Conservation (phyloP, 2,888 invertebrate species). For the Agonum fuliginosum region DNA sequence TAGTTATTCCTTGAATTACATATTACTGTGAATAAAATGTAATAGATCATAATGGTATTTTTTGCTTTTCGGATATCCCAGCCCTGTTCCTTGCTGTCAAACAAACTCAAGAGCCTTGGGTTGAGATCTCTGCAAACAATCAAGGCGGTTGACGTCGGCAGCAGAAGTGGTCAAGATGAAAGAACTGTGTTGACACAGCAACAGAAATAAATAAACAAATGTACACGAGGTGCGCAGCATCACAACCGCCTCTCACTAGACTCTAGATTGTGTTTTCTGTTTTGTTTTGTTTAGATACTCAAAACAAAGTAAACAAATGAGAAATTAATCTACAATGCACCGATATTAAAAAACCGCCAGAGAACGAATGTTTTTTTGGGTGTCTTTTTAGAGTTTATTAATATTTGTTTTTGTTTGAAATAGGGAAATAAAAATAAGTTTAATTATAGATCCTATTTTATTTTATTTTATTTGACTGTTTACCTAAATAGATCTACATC, state of each 20-base stretch:
- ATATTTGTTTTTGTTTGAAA: slow-evolving; percentile 46
- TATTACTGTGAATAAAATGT: too few species aligned
- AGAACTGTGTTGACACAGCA: slow-evolving; percentile 47
- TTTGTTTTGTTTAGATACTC: background rate
- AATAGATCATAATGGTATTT: too few species aligned
- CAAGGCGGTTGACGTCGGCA: background rate
- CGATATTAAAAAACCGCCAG: slow-evolving; percentile 29
- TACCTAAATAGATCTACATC: too few species aligned
- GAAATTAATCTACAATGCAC: background rate
- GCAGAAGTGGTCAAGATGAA: slow-evolving; percentile 46
- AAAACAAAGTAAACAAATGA: slow-evolving; percentile 11
- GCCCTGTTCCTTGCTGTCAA: background rate
- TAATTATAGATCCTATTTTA: slow-evolving; percentile 21
- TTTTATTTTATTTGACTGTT: background rate
- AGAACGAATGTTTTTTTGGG: background rate
- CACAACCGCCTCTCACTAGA: background rate
- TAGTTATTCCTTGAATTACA: too few species aligned
- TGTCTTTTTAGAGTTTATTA: slow-evolving; percentile 24
- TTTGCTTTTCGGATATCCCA: too few species aligned
- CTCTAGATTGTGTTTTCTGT: slow-evolving; percentile 33
- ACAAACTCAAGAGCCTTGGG: slow-evolving; percentile 6
- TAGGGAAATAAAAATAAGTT: slow-evolving; percentile 1
- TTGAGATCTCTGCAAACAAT: slow-evolving; percentile 43
- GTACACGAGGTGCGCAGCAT: background rate
- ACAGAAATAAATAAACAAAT: slow-evolving; percentile 44